Evolutionary conservation across 2,113 vertebrate genomes (phyloP), one percentile per base, ranked within the genome.

Genomic region (Vimba vimba): DNA sequence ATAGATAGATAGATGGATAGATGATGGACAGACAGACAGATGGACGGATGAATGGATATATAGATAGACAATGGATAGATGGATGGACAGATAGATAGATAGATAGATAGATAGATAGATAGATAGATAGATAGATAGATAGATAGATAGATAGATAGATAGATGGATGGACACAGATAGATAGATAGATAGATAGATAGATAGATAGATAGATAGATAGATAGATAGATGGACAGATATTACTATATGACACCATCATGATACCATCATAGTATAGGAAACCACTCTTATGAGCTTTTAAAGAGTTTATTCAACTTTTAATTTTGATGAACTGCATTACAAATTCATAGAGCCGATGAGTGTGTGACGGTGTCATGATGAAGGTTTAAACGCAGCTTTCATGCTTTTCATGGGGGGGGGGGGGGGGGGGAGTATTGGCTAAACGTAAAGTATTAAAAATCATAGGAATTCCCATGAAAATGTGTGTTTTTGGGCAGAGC

Each of bases 11-110:
- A 36, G 36, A 6, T 6, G 0, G 36, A 36, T 6, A 6, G 43
- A 45, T 45, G 43, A 45, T 10, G 0, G 10, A 47, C 3, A 0
- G 45, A 47, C 3, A 3, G 45, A 47, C 0, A 0, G 45, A 47
- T 12, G 11, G 45, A 47, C 12, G 0, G 0, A 47, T 3, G 0
- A 10, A 47, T 11, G 0, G 0, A 47, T 0, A 2, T 10, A 47
- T 47, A 0, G 45, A 47, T 47, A 1, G 45, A 47, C n/a, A 10
- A 47, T 12, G 1, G 45, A 47, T 3, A 0, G 0, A 47, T 3
- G 0, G 45, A 47, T 11, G 0, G 0, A 47, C 0, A 2, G 45
- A 47, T 47, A 0, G 45, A 47, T 47, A 1, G 45, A 47, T 11
- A 0, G 45, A 47, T 12, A 0, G 45, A 47, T 47, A 0, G 45